Conservation (phyloP, 2,113 vertebrate species). For the Hippocampus mohnikei region DNA sequence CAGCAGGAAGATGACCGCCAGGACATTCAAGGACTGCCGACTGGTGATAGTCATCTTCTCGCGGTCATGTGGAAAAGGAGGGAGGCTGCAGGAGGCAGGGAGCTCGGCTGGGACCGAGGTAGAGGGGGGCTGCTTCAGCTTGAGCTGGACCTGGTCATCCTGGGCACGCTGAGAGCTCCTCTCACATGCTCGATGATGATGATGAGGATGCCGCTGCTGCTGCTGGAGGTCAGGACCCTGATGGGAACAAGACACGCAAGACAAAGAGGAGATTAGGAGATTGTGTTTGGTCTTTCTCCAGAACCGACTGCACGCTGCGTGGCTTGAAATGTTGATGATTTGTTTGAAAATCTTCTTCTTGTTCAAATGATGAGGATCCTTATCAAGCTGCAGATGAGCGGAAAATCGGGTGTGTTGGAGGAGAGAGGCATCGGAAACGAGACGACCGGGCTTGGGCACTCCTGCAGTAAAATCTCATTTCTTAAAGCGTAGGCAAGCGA, state of each 20-base stretch:
- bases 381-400: too few species aligned
- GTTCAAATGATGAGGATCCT: too few species aligned
- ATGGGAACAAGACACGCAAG: conserved; percentile 43
- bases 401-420: too few species aligned
- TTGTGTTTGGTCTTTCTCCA: conserved; percentile 29
- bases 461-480: too few species aligned
- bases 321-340: conserved; percentile 21
- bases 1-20: conserved; percentile 82
- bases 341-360: conserved; percentile 21
- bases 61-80: conserved; percentile 77
- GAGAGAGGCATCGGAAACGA: too few species aligned
- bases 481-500: too few species aligned
- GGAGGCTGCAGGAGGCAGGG: conserved; percentile 47
- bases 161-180: conserved; percentile 50
- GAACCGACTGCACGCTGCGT: conserved; percentile 33
- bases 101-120: conserved; percentile 25
- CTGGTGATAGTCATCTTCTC: conserved; percentile 93
- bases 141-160: conserved; percentile 66
- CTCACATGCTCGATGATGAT: conserved; percentile 69
- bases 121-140: conserved; percentile 55
- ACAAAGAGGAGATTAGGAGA: conserved; percentile 38
- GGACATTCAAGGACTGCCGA: conserved; percentile 84
- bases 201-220: background rate
- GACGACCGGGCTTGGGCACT: too few species aligned
- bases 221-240: conserved; percentile 58